Conservation (phyloP, 2,113 vertebrate genomes). For the Daboia siamensis region DNA sequence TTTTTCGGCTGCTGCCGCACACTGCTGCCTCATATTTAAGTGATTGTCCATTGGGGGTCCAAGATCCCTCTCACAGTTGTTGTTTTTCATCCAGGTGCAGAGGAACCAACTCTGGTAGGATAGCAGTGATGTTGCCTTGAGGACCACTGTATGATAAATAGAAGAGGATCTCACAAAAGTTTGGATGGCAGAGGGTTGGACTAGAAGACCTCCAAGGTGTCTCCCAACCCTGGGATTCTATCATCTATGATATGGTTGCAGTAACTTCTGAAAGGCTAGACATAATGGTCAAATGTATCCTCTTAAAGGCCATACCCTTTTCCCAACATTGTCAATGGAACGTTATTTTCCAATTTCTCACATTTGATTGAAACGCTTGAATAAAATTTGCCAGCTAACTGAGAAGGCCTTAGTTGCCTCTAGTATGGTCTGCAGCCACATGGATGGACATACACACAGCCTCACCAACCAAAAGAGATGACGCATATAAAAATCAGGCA, state of each 20-base stretch:
- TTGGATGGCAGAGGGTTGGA: not conserved
- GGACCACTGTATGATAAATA: not conserved
- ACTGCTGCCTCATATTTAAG: too few relatives aligned
- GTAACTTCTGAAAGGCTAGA: not conserved
- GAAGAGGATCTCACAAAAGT: not conserved
- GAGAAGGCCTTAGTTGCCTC: slow-evolving; percentile 4
- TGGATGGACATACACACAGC: not conserved
- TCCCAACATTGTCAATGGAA: too few relatives aligned
- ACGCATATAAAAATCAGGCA: not conserved
- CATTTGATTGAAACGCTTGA: not conserved
- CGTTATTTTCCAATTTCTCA: too few relatives aligned
- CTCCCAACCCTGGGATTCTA: too few relatives aligned
- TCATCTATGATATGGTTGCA: not conserved
- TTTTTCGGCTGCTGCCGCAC: too few relatives aligned
- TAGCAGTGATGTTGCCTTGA: not conserved
- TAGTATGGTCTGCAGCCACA: not conserved
- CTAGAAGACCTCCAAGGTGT: too few relatives aligned
- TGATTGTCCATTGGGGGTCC: too few relatives aligned
- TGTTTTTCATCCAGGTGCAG: not conserved
- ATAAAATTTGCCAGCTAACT: not conserved
- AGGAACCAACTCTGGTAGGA: not conserved
- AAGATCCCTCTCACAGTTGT: too few relatives aligned
- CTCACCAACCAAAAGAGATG: not conserved
- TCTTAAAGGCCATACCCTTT: not conserved
- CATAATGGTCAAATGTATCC: not conserved